Percentiles rank a stretch among this genome's conserved stretches.
phyloP scores from a whole-genome alignment of 1,140 invertebrate genomes.

The Forficula auricularia region DNA sequence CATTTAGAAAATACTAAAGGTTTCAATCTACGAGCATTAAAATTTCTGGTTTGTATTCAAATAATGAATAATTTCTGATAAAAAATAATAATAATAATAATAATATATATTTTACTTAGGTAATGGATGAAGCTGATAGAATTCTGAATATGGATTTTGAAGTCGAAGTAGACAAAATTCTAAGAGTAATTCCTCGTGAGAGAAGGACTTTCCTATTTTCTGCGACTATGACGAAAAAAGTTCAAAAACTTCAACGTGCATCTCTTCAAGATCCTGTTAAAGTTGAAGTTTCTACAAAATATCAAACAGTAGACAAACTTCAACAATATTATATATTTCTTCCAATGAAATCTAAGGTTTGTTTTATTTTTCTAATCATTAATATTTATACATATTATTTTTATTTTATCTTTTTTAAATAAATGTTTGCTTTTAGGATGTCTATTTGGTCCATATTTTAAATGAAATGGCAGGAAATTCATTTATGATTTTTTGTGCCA shows the following conservation, averaged over 20 bases:
- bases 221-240: conserved; percentile 97
- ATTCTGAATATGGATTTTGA: conserved; percentile 95
- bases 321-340: conserved; percentile 93
- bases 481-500: conserved; percentile 93
- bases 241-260: conserved; percentile 87
- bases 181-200: conserved; percentile 78
- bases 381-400: conserved; percentile 5
- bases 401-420: conserved; percentile 10
- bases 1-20: conserved; percentile 89
- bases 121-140: conserved; percentile 92
- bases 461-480: conserved; percentile 93
- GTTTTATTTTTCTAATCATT: conserved; percentile 1
- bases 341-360: conserved; percentile 84
- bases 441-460: conserved; percentile 88
- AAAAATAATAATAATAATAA: neutral
- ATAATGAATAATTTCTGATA: neutral
- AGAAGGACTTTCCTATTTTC: conserved; percentile 81
- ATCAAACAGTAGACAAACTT: conserved; percentile 93
- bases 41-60: conserved; percentile 49
- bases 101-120: conserved; percentile 21
- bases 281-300: conserved; percentile 91
- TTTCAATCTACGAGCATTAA: conserved; percentile 71
- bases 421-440: conserved; percentile 74
- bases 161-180: conserved; percentile 87
- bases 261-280: conserved; percentile 82